Conservation (phyloP, 2,113 vertebrate species). For the Choloepus hoffmanni region DNA sequence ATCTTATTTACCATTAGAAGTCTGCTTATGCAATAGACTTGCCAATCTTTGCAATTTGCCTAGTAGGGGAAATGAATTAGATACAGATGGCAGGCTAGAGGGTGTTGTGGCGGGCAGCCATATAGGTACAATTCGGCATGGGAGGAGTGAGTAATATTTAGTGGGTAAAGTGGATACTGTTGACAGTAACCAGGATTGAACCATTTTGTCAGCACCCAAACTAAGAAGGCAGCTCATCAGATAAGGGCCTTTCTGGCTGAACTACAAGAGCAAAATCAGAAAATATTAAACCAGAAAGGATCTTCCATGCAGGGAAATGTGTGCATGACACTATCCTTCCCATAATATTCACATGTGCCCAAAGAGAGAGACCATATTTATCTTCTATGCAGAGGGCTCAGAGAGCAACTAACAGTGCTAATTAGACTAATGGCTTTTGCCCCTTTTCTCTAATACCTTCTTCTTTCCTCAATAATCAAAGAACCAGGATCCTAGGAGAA, state of each 20-base stretch:
- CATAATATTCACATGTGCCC: fast-evolving
- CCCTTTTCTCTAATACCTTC: background rate
- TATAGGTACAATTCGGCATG: background rate
- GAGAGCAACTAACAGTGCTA: background rate
- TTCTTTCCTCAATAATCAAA: background rate
- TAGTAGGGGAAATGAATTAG: background rate
- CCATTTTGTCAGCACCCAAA: background rate
- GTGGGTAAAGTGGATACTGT: background rate
- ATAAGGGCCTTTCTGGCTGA: background rate
- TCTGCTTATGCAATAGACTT: fast-evolving
- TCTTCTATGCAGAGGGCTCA: background rate
- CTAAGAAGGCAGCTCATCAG: background rate
- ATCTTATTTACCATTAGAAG: background rate
- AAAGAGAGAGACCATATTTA: background rate
- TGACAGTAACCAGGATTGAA: background rate
- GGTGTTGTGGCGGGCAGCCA: background rate
- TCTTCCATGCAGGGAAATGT: background rate
- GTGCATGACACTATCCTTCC: background rate
- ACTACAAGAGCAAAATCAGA: background rate
- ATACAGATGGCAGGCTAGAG: background rate
- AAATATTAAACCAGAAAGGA: background rate
- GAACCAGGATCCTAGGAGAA: background rate
- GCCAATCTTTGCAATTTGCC: background rate
- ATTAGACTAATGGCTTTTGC: background rate
- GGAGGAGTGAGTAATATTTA: background rate